phyloP scores from a whole-genome alignment of 1,140 invertebrate species.

The Trissolcus basalis region DNA sequence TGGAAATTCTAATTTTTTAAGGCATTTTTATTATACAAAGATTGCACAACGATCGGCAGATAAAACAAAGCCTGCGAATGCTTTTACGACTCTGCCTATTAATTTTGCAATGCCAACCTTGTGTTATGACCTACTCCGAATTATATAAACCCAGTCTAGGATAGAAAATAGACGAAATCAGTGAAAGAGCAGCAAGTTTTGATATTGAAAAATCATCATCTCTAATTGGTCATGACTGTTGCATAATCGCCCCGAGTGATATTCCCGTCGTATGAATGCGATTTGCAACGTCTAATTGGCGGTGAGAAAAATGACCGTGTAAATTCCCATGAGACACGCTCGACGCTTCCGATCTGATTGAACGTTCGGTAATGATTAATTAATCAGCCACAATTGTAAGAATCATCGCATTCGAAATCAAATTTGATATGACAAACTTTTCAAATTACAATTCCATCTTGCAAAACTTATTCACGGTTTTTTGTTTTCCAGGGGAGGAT shows the following conservation, averaged over 20 bases:
- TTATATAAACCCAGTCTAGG: conserved; percentile 10
- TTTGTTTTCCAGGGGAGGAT: too few species aligned
- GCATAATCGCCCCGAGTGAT: conserved; percentile 3
- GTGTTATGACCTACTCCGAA: conserved; percentile 38
- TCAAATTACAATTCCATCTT: too few species aligned
- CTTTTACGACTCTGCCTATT: conserved; percentile 35
- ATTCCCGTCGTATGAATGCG: conserved; percentile 13
- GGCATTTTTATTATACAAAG: conserved; percentile 5
- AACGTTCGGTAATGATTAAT: conserved; percentile 3
- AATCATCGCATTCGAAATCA: too few species aligned
- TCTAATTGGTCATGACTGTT: background rate
- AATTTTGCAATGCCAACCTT: conserved; percentile 43
- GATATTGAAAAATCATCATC: conserved; percentile 9
- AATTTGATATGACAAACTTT: too few species aligned
- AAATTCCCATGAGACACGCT: too few species aligned
- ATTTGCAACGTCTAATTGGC: conserved; percentile 11
- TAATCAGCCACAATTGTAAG: too few species aligned
- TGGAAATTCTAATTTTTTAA: conserved; percentile 1
- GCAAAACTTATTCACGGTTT: too few species aligned
- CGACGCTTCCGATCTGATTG: too few species aligned
- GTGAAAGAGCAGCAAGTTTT: background rate
- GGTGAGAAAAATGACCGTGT: conserved; percentile 31
- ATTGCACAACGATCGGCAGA: conserved; percentile 29
- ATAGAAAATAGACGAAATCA: background rate
- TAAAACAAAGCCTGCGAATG: conserved; percentile 30